Conservation (phyloP, 2,113 vertebrate genomes). For the Platysteira castanea region DNA sequence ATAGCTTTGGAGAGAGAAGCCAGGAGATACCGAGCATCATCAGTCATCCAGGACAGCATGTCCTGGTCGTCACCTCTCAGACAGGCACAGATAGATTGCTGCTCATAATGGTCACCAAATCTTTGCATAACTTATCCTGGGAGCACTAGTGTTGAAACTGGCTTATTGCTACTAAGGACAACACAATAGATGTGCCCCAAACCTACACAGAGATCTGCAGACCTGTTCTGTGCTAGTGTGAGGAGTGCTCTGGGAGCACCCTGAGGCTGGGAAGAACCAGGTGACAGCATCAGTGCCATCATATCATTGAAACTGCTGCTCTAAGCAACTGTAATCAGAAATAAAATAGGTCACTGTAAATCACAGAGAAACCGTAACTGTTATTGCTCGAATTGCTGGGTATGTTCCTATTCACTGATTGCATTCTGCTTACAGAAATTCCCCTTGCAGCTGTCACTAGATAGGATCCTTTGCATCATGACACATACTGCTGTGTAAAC, state of each 20-base stretch:
- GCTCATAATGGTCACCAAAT: not conserved
- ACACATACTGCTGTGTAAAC: not conserved
- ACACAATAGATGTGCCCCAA: not conserved
- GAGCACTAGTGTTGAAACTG: not conserved
- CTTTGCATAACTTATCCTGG: not conserved
- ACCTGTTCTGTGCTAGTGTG: accelerated
- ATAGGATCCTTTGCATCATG: not conserved
- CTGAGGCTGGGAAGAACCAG: not conserved
- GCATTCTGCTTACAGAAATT: not conserved
- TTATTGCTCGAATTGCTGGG: not conserved
- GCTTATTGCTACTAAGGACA: not conserved
- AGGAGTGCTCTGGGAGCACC: not conserved
- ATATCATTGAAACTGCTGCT: not conserved
- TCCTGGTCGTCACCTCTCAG: not conserved
- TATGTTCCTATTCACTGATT: not conserved
- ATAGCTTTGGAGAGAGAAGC: not conserved
- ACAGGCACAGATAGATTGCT: not conserved
- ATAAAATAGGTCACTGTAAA: not conserved
- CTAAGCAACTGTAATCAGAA: not conserved
- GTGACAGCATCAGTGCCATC: not conserved
- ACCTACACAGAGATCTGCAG: not conserved
- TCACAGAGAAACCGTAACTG: accelerated
- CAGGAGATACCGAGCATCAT: not conserved
- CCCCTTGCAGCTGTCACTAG: not conserved
- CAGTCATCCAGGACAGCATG: not conserved